Evolutionary conservation across 2,888 invertebrate species (phyloP).

Genomic region (Cataglyphis altisquamis): DNA sequence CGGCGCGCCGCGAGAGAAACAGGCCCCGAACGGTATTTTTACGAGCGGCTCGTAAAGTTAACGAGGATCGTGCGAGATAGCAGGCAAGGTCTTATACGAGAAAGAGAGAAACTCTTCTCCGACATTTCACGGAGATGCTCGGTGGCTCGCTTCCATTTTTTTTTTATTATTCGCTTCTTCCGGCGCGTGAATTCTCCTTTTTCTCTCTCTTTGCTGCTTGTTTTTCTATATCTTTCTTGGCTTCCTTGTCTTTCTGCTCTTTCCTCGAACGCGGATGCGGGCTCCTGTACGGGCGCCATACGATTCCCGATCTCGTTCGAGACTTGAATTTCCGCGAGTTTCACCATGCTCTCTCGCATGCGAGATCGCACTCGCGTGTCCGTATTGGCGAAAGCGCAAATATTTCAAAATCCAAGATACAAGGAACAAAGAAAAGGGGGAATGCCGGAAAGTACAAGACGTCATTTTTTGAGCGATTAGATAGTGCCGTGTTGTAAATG

Average conservation of each 20-base stretch:
- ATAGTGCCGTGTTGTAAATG: neutral
- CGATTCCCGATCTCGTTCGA: slow-evolving; percentile 6
- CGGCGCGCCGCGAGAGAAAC: slow-evolving; percentile 75
- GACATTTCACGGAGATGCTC: slow-evolving; percentile 69
- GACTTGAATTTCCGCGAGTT: slow-evolving; percentile 39
- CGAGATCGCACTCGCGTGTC: slow-evolving; percentile 32
- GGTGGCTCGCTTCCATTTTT: slow-evolving; percentile 73
- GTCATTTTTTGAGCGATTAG: neutral
- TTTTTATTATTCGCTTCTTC: slow-evolving; percentile 60
- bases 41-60: slow-evolving; percentile 86
- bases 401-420: slow-evolving; percentile 11
- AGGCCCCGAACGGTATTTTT: slow-evolving; percentile 84
- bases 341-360: slow-evolving; percentile 38
- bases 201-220: slow-evolving; percentile 25
- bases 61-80: slow-evolving; percentile 79
- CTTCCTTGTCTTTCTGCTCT: neutral
- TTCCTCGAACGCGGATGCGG: slow-evolving; percentile 36
- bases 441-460: neutral
- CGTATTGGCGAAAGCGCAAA: slow-evolving; percentile 29
- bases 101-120: slow-evolving; percentile 71
- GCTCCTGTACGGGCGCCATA: slow-evolving; percentile 23
- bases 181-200: slow-evolving; percentile 11
- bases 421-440: neutral
- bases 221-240: neutral
- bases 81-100: slow-evolving; percentile 54